Conservation (phyloP, 2,113 vertebrate genomes). For the Scomber japonicus region DNA sequence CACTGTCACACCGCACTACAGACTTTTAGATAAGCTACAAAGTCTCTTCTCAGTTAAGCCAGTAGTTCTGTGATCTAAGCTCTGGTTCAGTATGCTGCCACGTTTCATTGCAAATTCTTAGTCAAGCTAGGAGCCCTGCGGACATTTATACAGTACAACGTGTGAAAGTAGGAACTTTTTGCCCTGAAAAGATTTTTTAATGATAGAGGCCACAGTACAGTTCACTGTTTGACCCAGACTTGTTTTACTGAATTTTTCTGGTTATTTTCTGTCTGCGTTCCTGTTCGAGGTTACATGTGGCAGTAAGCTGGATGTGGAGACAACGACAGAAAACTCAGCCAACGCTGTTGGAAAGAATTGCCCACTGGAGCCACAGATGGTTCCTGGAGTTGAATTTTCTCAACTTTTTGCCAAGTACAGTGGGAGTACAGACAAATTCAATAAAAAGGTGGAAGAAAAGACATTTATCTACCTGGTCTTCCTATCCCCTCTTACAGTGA, state of each 20-base stretch:
- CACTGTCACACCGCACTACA: constrained; percentile 38
- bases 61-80: constrained; percentile 43
- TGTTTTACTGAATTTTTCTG: neutral
- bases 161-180: constrained; percentile 28
- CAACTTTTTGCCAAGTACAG: constrained; percentile 8
- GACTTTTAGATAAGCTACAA: constrained; percentile 56
- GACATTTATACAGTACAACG: constrained; percentile 27
- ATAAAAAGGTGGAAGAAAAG: neutral
- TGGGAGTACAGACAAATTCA: neutral
- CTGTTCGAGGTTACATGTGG: constrained; percentile 14
- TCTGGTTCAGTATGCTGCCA: constrained; percentile 4
- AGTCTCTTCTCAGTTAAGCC: constrained; percentile 42
- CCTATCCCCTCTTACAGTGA: constrained; percentile 22
- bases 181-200: constrained; percentile 14
- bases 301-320: neutral
- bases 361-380: constrained; percentile 12
- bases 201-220: neutral
- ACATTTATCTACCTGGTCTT: constrained; percentile 30
- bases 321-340: constrained; percentile 23
- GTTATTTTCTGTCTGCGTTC: constrained; percentile 3
- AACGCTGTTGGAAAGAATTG: constrained; percentile 16
- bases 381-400: constrained; percentile 6
- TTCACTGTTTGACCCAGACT: constrained; percentile 3
- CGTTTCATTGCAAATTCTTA: constrained; percentile 32
- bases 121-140: neutral